These are phyloP conservation scores for Drosophila nasuta DNA, from an alignment of 1,140 invertebrate species.

Conservation along the genomic window DNA sequence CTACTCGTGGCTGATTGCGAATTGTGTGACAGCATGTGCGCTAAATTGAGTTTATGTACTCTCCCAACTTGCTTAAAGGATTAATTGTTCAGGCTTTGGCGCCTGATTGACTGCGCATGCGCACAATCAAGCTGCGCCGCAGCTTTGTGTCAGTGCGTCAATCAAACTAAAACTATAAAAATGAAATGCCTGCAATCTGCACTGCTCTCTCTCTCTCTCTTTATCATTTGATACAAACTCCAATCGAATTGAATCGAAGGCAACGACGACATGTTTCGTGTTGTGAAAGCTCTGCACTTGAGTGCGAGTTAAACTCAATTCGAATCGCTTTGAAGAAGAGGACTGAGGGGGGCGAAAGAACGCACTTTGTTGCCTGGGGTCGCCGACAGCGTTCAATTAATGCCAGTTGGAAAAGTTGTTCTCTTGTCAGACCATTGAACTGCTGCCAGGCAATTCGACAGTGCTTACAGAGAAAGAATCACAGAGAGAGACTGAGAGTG, in stretches of 20 bases:
- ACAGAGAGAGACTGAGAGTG: background rate
- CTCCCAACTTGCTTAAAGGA: constrained; percentile 57
- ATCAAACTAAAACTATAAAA: constrained; percentile 21
- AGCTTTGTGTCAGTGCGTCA: constrained; percentile 39
- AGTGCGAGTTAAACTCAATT: constrained; percentile 26
- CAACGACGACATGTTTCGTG: constrained; percentile 33
- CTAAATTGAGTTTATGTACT: constrained; percentile 79
- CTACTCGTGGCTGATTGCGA: constrained; percentile 70
- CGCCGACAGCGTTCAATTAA: constrained; percentile 42
- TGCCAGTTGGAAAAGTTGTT: constrained; percentile 35
- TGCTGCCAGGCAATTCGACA: background rate
- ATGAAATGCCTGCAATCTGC: constrained; percentile 2
- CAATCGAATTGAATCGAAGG: background rate
- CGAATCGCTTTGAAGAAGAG: background rate
- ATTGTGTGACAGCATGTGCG: constrained; percentile 73
- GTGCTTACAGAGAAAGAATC: background rate
- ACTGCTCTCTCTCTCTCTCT: background rate
- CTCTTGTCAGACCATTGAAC: constrained; percentile 30
- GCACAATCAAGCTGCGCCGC: constrained; percentile 40
- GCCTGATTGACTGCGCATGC: constrained; percentile 50
- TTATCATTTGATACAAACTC: background rate
- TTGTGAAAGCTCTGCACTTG: constrained; percentile 35
- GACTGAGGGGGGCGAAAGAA: background rate
- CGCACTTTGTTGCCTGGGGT: constrained; percentile 30
- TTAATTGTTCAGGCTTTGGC: constrained; percentile 57